Evolutionary conservation across 2,797 vertebrate genomes (phyloP), one percentile per base, ranked within the genome.

Genomic region (Antennarius maculatus): DNA sequence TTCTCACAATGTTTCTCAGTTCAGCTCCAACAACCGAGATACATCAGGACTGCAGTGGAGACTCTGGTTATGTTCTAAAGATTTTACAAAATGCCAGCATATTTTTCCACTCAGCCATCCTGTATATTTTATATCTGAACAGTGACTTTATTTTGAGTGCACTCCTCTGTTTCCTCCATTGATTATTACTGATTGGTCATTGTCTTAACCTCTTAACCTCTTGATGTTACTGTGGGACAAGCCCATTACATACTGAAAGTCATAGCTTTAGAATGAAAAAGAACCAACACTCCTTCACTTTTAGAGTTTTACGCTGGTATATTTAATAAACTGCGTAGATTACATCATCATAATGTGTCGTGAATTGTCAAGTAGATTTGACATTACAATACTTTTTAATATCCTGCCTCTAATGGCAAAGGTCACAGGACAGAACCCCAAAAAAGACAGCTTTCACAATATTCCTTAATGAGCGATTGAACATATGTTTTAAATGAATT

Each of bases 401-500:
- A 66, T 76, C 74, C 69, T 69, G 82, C 74, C 51, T 61, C 58
- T 72, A 69, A 76, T 76, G 68, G 61, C 74, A 52, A 16, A 52
- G 62, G 68, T 82, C 52, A 17, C 28, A 72, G 74, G 77, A 78
- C 66, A 43, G 46, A 65, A 46, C 74, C 68, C 69, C 71, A 65
- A 81, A 48, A 48, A 5, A 34, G 5, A 34, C 31, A 34, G 2
- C 5, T 64, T 87, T 86, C 81, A 77, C 86, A 79, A 62, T 50
- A 65, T 64, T 83, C 50, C 12, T 80, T 89, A 90, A 90, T 88
- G 90, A 89, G 89, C 86, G 86, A 75, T 81, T 75, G 67, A 66
- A 73, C 72, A 90, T 90, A 76, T 90, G 90, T 72, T 82, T 89
- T 86, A 66, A 67, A 92, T 92, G 73, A 89, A 91, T 89, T 86